A percentile compares a stretch with the other conserved stretches of the same genome.
These are phyloP conservation scores for Sciurus vulgaris DNA, from an alignment of 2,797 vertebrate species.

Conservation along the genomic window DNA sequence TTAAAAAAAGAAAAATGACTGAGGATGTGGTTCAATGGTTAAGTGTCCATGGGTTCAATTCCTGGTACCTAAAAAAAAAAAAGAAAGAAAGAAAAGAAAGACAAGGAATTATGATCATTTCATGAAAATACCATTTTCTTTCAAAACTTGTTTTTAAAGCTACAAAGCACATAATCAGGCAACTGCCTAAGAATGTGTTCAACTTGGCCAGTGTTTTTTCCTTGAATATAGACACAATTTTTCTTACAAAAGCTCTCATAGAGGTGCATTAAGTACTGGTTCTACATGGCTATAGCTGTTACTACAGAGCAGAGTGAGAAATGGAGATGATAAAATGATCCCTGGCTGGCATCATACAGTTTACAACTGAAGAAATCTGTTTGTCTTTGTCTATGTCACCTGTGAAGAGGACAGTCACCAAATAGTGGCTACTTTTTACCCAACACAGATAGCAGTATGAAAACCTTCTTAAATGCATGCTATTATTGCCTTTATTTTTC, in stretches of 20 bases:
- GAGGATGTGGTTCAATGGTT: too few relatives aligned
- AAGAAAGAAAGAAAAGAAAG: too few relatives aligned
- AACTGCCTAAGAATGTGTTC: neutral
- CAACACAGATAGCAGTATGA: neutral
- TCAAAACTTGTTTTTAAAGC: constrained; percentile 25
- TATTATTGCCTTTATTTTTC: constrained; percentile 8
- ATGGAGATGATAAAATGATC: neutral
- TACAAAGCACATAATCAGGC: neutral
- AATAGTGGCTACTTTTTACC: neutral
- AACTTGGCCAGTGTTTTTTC: neutral
- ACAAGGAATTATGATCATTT: neutral
- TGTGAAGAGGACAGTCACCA: constrained; percentile 14
- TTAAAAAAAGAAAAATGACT: too few relatives aligned
- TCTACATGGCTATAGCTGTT: neutral
- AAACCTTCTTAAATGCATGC: neutral
- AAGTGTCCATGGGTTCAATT: too few relatives aligned
- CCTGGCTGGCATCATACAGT: neutral
- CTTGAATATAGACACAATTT: neutral
- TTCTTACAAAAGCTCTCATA: neutral
- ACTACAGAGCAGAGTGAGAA: neutral
- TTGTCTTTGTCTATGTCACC: neutral
- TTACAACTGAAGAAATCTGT: neutral
- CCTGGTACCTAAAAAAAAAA: too few relatives aligned
- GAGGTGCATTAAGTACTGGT: neutral
- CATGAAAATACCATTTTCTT: constrained; percentile 13